Base-by-base conservation (phyloP, 2,113 vertebrate species). In the Jaculus jaculus region DNA sequence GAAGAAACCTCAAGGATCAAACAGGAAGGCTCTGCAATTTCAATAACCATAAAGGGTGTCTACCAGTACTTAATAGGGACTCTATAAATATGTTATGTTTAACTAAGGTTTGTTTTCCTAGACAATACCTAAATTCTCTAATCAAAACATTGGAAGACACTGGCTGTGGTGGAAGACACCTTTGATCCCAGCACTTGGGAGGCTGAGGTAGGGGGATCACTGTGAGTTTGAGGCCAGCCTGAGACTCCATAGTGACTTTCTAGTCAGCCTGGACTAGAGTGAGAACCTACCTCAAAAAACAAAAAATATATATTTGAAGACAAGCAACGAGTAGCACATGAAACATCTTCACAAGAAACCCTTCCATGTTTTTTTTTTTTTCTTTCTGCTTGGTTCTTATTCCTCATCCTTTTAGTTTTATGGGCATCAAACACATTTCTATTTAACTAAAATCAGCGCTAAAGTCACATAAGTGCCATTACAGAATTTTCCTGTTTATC, bases 371-470 rank as follows among this genome's bases (percentile, higher is more conserved):
- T 77, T 58, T 73, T 9, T 77, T 58, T 73, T 26, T 24, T 30
- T 72, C 60, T 34, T 79, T 37, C n/a, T 42, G 2, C 63, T 9
- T 78, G 17, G 8, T 73, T 87, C 58, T 80, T 66, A 47, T 84
- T 42, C 39, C 18, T n/a, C 73, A 39, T 26, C 69, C 3, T 91
- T 71, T 75, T 54, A 75, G 37, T 89, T 28, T 91, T 28, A 69
- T 74, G 68, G 69, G 28, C 32, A 84, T 51, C 15, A 85, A 89
- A 54, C 17, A 21, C 18, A 30, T 26, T 77, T 47, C 39, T 20
- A 75, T 75, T 83, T 82, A 15, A 77, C 89, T 54, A 81, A 72
- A 71, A 92, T 66, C 77, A 95, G 71, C 72, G 5, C n/a, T 85
- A 82, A 89, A 74, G 32, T 28, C 80, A 69, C 58, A 34, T 77